Conservation (phyloP, 1,140 invertebrate genomes). For the Aleiodes sp. region DNA sequence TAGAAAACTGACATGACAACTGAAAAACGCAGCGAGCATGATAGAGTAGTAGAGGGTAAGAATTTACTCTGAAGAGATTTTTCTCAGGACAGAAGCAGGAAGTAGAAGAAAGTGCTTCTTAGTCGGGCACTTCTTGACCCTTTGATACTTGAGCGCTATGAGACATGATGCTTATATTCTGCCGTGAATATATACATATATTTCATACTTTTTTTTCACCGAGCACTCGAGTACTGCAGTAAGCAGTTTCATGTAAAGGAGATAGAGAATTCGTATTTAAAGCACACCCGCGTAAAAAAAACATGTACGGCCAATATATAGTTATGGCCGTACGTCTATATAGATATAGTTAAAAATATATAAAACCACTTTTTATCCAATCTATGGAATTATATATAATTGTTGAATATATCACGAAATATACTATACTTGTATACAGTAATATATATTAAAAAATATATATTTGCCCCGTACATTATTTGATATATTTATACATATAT, state of each 20-base stretch:
- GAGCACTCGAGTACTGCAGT: neutral
- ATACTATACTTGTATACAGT: too few species aligned
- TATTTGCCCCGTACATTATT: too few species aligned
- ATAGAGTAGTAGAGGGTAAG: neutral
- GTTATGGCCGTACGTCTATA: too few species aligned
- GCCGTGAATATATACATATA: neutral
- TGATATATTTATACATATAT: too few species aligned
- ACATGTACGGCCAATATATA: too few species aligned
- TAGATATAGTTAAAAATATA: too few species aligned
- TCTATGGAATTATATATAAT: too few species aligned
- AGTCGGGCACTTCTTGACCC: constrained; percentile 33
- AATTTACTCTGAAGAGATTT: neutral
- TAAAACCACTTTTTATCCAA: too few species aligned
- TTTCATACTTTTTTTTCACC: neutral
- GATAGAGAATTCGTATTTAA: neutral
- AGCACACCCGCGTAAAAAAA: too few species aligned
- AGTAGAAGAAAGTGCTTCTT: constrained; percentile 29
- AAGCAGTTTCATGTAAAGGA: neutral
- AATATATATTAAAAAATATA: too few species aligned
- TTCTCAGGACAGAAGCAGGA: neutral
- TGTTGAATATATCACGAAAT: too few species aligned
- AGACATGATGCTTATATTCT: neutral
- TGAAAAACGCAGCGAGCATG: neutral
- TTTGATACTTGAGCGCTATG: constrained; percentile 23
- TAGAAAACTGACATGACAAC: neutral